These are phyloP conservation scores for Gadopsis marmoratus DNA, from an alignment of 2,797 vertebrate species.

Conservation along the genomic window DNA sequence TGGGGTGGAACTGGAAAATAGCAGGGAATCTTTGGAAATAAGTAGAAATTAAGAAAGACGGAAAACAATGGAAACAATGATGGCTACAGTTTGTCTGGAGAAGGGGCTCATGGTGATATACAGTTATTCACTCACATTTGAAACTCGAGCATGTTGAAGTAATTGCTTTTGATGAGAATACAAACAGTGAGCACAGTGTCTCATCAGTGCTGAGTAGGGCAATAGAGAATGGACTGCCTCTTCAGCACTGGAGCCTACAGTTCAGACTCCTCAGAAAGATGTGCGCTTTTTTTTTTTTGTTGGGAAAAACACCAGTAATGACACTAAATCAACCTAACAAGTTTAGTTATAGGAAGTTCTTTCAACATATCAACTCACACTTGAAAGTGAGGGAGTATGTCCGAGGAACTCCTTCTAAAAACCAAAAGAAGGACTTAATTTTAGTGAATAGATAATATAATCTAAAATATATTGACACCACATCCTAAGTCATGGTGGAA, in stretches of 20 bases:
- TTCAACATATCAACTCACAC: slow-evolving; percentile 3
- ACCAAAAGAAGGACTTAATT: neutral
- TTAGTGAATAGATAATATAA: neutral
- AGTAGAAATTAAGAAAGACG: slow-evolving; percentile 39
- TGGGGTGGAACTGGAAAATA: slow-evolving; percentile 63
- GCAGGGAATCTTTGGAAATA: slow-evolving; percentile 51
- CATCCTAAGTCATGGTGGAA: neutral
- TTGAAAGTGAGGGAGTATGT: neutral
- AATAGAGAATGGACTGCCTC: slow-evolving; percentile 16
- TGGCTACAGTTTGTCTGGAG: slow-evolving; percentile 29
- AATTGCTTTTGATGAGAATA: slow-evolving; percentile 52
- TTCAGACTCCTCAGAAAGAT: slow-evolving; percentile 22
- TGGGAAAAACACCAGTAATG: slow-evolving; percentile 1
- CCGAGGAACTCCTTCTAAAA: neutral
- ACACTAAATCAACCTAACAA: slow-evolving; percentile 2
- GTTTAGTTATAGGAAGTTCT: neutral
- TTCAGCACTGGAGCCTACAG: slow-evolving; percentile 23
- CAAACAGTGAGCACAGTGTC: slow-evolving; percentile 51
- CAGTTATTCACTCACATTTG: slow-evolving; percentile 50
- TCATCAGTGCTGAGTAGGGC: slow-evolving; percentile 38
- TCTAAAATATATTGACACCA: neutral
- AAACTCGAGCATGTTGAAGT: slow-evolving; percentile 55
- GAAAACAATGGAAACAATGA: slow-evolving; percentile 65
- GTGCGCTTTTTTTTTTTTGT: neutral
- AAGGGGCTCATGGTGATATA: slow-evolving; percentile 34